Base-by-base conservation (phyloP, 1,140 invertebrate species). In the Drosophila repleta region DNA sequence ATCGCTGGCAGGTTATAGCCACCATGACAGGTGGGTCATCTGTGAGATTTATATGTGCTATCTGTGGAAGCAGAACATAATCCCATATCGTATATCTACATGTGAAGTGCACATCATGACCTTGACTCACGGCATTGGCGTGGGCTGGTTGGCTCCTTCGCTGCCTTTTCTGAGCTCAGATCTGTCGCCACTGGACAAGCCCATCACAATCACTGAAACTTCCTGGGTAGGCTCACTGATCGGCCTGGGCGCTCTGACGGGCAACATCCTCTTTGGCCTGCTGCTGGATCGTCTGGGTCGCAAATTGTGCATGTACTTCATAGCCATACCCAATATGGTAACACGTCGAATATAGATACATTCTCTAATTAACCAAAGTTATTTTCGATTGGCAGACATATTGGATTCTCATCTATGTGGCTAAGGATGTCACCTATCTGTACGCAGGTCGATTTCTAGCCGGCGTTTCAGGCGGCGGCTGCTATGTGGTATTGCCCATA, bases 381-480 rank as follows among this genome's bases (percentile, higher is more conserved):
- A 6, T 29, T 3, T 4, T 29, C 6, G 26, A 6, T 11, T 35
- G 32, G 3, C 43, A 87, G 84, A 71, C 41, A 13, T 88, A 83
- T 65, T 90, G 87, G 87, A 75, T 90, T 58, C 76, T 90, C 45
- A 85, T 90, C 62, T 83, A 73, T 48, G 55, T 58, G 15, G 79
- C 84, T 3, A 35, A 83, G 67, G 67, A 90, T 74, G 82, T 90
- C 6, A 73, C 53, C 10, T 80, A 83, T 55, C 85, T 91, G 7
- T 91, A 92, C 53, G 74, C 90, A 7, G 92, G 91, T 1, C 81
- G 92, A 18, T 91, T 92, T 29, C 52, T 93, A 4, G 76, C 87
- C 8, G 92, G 92, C 11, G 56, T 93, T 0, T 80, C 87, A 4
- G 76, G 90, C 6, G 89, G 90, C 11, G 89, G 89, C 21, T 69